Base-by-base conservation (phyloP, 1,140 invertebrate genomes). In the Plutomurus gul region DNA sequence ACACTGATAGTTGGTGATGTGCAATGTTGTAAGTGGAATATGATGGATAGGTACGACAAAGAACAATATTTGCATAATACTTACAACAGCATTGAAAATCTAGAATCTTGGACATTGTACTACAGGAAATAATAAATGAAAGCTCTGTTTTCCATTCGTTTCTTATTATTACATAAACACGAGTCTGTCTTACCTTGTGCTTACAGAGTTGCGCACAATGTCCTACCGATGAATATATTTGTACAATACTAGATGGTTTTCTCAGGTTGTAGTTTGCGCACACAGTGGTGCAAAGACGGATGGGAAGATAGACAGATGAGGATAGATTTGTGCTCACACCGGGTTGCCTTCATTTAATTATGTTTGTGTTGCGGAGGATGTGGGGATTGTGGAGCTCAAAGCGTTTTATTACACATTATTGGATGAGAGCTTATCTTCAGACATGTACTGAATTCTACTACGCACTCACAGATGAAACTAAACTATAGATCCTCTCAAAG, bases 311-410 rank as follows among this genome's bases (percentile, higher is more conserved):
- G 51, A 60, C 25, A 27, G 27, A 60, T 60, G 51, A 60, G 51
- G 18, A 25, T 33, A 30, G 56, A 65, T 65, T 65, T 65, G 30
- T 5, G 30, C 56, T 36, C 56, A 33, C 56, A 7, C 30, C 56
- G 27, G 56, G 56, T 33, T n/a, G 56, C 56, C 18, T 1, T 30
- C 30, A 65, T 65, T 65, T 65, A 65, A 65, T 65, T 65, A 65
- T 33, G 27, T 65, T 30, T 65, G 5, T 65, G 27, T 30, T 33
- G 13, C 56, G 13, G 30, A 65, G 25, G 36, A 65, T 33, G 13
- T 16, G n/a, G 18, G 27, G 36, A 65, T 65, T n/a, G 39, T 3
- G 25, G n/a, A 65, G 36, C 25, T 36, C 56, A 65, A 5, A n/a
- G 56, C 11, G 7, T 65, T 65, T 65, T 18, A 65, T 65, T 30